These are phyloP conservation scores for Trichacis sp. DNA, from an alignment of 2,888 invertebrate species.

Conservation along the genomic window DNA sequence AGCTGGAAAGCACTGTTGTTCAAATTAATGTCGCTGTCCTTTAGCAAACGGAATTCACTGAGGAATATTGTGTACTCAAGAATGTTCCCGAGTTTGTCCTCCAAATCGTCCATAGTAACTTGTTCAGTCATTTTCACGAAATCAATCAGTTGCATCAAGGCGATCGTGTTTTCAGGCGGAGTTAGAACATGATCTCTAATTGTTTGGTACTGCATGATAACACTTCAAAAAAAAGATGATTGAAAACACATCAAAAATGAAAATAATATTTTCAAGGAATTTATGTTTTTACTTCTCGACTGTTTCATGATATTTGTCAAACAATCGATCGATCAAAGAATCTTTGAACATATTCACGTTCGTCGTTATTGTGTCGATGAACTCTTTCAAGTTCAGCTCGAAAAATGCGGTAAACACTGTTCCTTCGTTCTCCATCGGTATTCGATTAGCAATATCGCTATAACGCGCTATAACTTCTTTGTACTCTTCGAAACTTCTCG, in stretches of 20 bases:
- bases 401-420: constrained; percentile 86
- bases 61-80: constrained; percentile 84
- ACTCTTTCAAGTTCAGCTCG: constrained; percentile 83
- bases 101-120: constrained; percentile 80
- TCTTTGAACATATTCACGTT: constrained; percentile 79
- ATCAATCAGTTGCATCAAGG: constrained; percentile 85
- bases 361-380: constrained; percentile 79
- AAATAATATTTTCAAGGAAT: too few species aligned
- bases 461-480: constrained; percentile 74
- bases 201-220: constrained; percentile 84
- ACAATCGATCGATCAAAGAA: constrained; percentile 79
- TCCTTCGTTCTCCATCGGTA: constrained; percentile 74
- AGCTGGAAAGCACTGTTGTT: constrained; percentile 89
- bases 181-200: constrained; percentile 84
- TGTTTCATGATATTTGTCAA: constrained; percentile 82
- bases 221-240: constrained; percentile 69
- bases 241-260: background rate
- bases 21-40: constrained; percentile 85
- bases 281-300: too few species aligned
- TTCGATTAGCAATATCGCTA: constrained; percentile 73
- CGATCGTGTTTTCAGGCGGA: constrained; percentile 85
- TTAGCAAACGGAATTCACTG: constrained; percentile 83
- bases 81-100: constrained; percentile 78
- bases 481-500: constrained; percentile 75
- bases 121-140: constrained; percentile 83